These are phyloP conservation scores for Neocrepidodera transversa DNA, from an alignment of 2,888 invertebrate genomes.

Conservation along the genomic window DNA sequence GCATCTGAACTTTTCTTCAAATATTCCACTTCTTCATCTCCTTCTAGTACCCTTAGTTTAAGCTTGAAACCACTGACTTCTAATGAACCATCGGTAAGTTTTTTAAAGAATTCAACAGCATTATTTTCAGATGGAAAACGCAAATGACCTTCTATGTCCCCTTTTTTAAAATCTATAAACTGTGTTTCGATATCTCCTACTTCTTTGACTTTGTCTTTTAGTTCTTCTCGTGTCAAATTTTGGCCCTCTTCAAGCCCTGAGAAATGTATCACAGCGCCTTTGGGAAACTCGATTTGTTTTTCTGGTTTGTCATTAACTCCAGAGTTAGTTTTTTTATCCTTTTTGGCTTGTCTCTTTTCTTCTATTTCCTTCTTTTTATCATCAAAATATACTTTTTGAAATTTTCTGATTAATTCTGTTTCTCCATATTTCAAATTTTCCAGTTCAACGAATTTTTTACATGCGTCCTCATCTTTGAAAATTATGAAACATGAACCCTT, in stretches of 20 bases:
- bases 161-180: conserved; percentile 79
- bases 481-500: conserved; percentile 94
- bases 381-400: conserved; percentile 73
- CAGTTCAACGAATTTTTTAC: conserved; percentile 77
- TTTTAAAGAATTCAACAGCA: conserved; percentile 70
- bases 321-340: conserved; percentile 63
- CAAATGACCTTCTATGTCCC: conserved; percentile 76
- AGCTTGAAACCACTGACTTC: conserved; percentile 51
- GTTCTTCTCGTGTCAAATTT: conserved; percentile 70
- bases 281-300: conserved; percentile 67
- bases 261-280: conserved; percentile 78
- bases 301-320: conserved; percentile 30
- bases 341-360: conserved; percentile 62
- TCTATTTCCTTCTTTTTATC: conserved; percentile 74
- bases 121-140: conserved; percentile 74
- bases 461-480: conserved; percentile 81
- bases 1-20: conserved; percentile 69
- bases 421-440: conserved; percentile 72
- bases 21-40: conserved; percentile 75
- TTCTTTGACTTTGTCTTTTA: conserved; percentile 70
- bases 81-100: conserved; percentile 66
- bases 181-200: conserved; percentile 69
- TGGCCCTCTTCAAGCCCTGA: conserved; percentile 66
- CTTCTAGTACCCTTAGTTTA: conserved; percentile 70
- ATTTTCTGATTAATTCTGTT: conserved; percentile 70